These are phyloP conservation scores for Fopius arisanus DNA, from an alignment of 1,140 invertebrate genomes.

Conservation along the genomic window DNA sequence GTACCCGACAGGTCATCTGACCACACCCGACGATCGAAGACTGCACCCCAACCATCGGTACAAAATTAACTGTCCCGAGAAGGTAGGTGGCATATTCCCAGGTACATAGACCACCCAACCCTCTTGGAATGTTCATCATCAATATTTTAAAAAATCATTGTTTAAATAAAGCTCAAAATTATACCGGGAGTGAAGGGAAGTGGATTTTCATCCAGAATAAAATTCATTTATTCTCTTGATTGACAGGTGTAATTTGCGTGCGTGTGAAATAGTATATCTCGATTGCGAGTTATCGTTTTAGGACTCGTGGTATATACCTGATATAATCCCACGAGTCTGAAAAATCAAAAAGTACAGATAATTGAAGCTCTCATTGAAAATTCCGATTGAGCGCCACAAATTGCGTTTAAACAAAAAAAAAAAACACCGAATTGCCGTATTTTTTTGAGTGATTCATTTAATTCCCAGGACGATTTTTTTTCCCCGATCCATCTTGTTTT, in stretches of 20 bases:
- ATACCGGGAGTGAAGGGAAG: neutral
- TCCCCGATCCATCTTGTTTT: too few species aligned
- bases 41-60: neutral
- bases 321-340: neutral
- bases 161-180: neutral
- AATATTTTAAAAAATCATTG: neutral
- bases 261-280: neutral
- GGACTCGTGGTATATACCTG: too few species aligned
- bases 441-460: too few species aligned
- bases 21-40: neutral
- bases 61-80: neutral
- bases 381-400: too few species aligned
- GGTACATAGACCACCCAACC: neutral
- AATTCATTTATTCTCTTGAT: constrained; percentile 17
- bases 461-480: too few species aligned
- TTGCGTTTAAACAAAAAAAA: too few species aligned
- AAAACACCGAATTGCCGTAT: too few species aligned
- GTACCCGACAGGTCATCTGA: neutral
- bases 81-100: neutral
- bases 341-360: too few species aligned
- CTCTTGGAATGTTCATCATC: neutral
- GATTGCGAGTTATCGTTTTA: too few species aligned
- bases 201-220: neutral
- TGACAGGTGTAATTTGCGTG: constrained; percentile 24
- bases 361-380: too few species aligned